Evolutionary conservation across 1,140 invertebrate genomes (phyloP), one percentile per base, ranked within the genome.

Genomic region (Solenopsis fugax): DNA sequence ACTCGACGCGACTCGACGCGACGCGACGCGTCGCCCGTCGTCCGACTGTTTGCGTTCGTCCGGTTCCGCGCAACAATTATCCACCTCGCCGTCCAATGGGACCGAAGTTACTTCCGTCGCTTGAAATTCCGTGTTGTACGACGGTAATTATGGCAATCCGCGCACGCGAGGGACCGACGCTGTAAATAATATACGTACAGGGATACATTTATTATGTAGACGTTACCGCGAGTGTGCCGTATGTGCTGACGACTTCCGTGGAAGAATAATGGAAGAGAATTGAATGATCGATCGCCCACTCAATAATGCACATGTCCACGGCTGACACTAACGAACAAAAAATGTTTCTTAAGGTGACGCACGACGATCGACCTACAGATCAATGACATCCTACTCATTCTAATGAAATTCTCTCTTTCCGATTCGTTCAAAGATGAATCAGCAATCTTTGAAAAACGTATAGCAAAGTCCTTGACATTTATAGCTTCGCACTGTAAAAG

Each of bases 311-410:
- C 29, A 29, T 78, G 65, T 88, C 65, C 77, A 87, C 88, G 89
- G 87, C 90, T 91, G 92, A 92, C 92, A 92, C 88, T 94, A 93
- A 93, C 93, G 90, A 93, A 92, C 88, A 41, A 73, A 89, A 89
- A 85, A 67, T 87, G 86, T 87, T 91, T 87, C 86, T 90, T 81
- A 89, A 86, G 73, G 34, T 62, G 72, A 81, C 86, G 81, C 62
- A 64, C 80, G 88, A 92, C 91, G 89, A 93, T 91, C 92, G 91
- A 86, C 86, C 87, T 65, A 90, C 86, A 89, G 85, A 89, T 91
- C 89, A 90, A 92, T 92, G 91, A 93, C 90, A 60, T 81, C 81
- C 89, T 85, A 90, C 34, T 87, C 72, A 2, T 50, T 82, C 87
- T 93, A 93, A 93, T 90, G 88, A 93, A 92, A 90, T 87, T 92